phyloP scores from a whole-genome alignment of 2,888 invertebrate genomes.

The Amorpha juglandis region DNA sequence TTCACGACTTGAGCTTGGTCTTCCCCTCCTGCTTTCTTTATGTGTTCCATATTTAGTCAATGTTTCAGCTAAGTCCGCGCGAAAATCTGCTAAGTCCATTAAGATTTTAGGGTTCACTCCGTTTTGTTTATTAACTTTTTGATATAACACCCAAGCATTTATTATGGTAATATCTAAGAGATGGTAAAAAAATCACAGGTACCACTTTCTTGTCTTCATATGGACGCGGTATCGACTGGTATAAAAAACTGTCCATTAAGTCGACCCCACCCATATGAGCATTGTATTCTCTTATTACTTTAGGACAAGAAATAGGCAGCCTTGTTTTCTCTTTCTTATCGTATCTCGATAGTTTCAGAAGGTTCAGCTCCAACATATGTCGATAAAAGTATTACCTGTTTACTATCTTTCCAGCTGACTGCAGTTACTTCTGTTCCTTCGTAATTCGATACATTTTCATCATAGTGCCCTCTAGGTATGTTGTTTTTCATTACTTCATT shows the following conservation, averaged over 20 bases:
- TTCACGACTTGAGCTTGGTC: too few relatives aligned
- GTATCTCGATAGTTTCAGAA: constrained; percentile 39
- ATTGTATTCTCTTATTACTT: constrained; percentile 45
- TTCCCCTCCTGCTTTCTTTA: constrained; percentile 46
- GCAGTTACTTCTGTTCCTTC: too few relatives aligned
- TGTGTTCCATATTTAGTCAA: constrained; percentile 47
- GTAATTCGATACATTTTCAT: too few relatives aligned
- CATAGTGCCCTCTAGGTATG: too few relatives aligned
- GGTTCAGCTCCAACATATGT: constrained; percentile 52
- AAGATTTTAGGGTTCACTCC: constrained; percentile 45
- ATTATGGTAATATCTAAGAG: constrained; percentile 50
- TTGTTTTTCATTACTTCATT: too few relatives aligned
- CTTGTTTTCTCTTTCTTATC: constrained; percentile 48
- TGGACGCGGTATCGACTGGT: constrained; percentile 47
- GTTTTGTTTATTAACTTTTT: constrained; percentile 47
- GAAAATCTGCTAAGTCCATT: constrained; percentile 49
- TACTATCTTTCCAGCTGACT: too few relatives aligned
- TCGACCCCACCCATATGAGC: too few relatives aligned
- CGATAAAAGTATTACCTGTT: too few relatives aligned
- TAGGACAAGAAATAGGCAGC: constrained; percentile 48
- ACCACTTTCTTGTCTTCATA: constrained; percentile 49
- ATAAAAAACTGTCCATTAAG: constrained; percentile 49
- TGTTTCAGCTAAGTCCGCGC: constrained; percentile 49
- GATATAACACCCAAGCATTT: constrained; percentile 51
- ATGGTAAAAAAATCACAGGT: constrained; percentile 47